phyloP scores from a whole-genome alignment of 2,888 invertebrate genomes.

The Ethmia dodecea region DNA sequence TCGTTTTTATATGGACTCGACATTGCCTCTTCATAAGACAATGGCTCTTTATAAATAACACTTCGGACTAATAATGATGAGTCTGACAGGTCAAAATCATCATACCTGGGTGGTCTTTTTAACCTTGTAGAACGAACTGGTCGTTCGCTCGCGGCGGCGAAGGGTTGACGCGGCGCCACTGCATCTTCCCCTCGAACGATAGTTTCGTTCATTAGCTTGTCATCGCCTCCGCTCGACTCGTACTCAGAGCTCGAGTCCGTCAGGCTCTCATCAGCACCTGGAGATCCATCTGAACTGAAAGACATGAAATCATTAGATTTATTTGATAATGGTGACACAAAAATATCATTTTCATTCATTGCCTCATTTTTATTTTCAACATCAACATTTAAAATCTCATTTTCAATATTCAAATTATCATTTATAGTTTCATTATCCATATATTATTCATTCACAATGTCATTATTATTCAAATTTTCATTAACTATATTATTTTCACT shows the following conservation, averaged over 20 bases:
- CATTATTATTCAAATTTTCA: not conserved
- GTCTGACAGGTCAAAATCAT: slow-evolving; percentile 6
- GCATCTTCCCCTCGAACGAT: not conserved
- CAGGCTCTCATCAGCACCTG: not conserved
- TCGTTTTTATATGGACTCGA: not conserved
- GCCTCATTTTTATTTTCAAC: not conserved
- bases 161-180: not conserved
- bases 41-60: slow-evolving; percentile 1
- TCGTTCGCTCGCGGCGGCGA: not conserved
- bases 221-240: not conserved
- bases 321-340: too few relatives aligned
- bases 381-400: not conserved
- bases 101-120: slow-evolving; percentile 3
- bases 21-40: slow-evolving; percentile 6
- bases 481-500: not conserved
- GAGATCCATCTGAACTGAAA: not conserved
- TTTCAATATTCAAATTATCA: not conserved
- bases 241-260: not conserved
- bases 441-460: not conserved
- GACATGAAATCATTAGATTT: too few relatives aligned
- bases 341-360: too few relatives aligned
- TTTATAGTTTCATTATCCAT: not conserved
- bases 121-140: slow-evolving; percentile 3
- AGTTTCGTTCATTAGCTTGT: not conserved
- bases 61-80: not conserved